Percentiles rank a stretch among this genome's conserved stretches.
Conservation (phyloP, 2,888 invertebrate genomes). For the Chrysopilus asiliformis region DNA sequence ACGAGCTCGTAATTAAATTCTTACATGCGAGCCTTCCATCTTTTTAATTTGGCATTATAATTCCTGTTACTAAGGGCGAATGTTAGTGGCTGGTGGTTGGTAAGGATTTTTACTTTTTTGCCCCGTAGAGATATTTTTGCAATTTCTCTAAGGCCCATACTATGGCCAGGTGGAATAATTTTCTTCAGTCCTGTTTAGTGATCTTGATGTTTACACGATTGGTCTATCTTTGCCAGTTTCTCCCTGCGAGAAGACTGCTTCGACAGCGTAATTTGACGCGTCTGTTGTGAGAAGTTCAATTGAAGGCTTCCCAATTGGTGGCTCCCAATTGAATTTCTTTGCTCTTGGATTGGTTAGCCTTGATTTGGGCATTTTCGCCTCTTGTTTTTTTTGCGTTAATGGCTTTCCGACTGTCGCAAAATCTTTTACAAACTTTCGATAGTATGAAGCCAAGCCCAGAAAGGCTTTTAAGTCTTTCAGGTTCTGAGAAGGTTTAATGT, state of each 20-base stretch:
- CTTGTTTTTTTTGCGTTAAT: slow-evolving; percentile 7
- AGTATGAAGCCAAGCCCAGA: no score
- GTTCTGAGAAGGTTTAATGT: slow-evolving; percentile 1
- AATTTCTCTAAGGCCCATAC: slow-evolving; percentile 9
- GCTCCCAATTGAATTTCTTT: not conserved
- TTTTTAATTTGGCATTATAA: slow-evolving; percentile 8
- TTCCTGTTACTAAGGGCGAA: slow-evolving; percentile 10
- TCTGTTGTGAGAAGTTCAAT: not conserved
- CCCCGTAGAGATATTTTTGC: slow-evolving; percentile 8
- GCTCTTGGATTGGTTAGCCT: no score
- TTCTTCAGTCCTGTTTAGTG: slow-evolving; percentile 7
- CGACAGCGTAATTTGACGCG: slow-evolving; percentile 5
- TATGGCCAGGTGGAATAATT: slow-evolving; percentile 5
- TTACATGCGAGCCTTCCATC: slow-evolving; percentile 13
- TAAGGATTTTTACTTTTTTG: slow-evolving; percentile 9
- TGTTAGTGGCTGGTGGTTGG: no score
- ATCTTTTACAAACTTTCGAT: no score
- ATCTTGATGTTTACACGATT: slow-evolving; percentile 2
- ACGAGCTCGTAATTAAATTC: slow-evolving; percentile 7
- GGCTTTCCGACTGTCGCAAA: slow-evolving; percentile 8
- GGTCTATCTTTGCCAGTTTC: slow-evolving; percentile 5
- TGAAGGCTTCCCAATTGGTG: not conserved
- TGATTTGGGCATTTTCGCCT: no score
- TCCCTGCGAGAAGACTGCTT: no score
- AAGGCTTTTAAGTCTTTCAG: slow-evolving; percentile 4